Evolutionary conservation across 1,140 invertebrate genomes (phyloP), one percentile per base, ranked within the genome.

Genomic region (Pinna nobilis): DNA sequence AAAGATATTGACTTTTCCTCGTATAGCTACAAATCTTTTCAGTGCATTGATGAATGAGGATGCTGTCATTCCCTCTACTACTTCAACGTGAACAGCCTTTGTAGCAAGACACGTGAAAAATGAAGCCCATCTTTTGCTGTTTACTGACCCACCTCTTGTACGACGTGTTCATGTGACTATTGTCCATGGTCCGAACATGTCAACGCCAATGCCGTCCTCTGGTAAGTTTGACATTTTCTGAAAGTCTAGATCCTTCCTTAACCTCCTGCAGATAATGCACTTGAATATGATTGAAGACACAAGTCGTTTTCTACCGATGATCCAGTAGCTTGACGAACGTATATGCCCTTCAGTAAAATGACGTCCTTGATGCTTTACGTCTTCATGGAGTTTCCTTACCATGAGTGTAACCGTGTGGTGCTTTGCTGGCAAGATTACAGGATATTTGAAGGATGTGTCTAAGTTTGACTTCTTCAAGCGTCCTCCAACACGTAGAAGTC

Each of bases 11-110:
- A 60, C 57, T 32, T 13, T 11, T 47, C 60, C 37, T 39, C 37
- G 37, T 63, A 44, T 28, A 20, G 60, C 6, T 7, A 11, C 9
- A 23, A 63, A 63, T 39, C 32, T 39, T 39, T 59, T 15, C 15
- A 77, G 30, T 11, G 70, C 74, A 41, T 77, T 79, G 33, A 77
- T 73, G 35, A 74, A 77, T 25, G 63, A 39, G 28, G 68, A 75
- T 6, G 49, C 20, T 3, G 49, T 23, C 49, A 50, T 50, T 6
- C 28, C 49, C 49, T 25, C 66, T 68, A 33, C 32, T 28, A 61
- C 72, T 4, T 33, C 51, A 33, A 25, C 67, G 47, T 44, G 49
- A 11, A 51, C 49, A 2, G 49, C n/a, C 23, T 28, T 3, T 18
- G 49, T 51, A 20, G 30, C 49, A 3, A 20, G 49, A 78, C 30